These are phyloP conservation scores for Drosophila meridiana DNA, from an alignment of 2,888 invertebrate genomes.

Conservation along the genomic window DNA sequence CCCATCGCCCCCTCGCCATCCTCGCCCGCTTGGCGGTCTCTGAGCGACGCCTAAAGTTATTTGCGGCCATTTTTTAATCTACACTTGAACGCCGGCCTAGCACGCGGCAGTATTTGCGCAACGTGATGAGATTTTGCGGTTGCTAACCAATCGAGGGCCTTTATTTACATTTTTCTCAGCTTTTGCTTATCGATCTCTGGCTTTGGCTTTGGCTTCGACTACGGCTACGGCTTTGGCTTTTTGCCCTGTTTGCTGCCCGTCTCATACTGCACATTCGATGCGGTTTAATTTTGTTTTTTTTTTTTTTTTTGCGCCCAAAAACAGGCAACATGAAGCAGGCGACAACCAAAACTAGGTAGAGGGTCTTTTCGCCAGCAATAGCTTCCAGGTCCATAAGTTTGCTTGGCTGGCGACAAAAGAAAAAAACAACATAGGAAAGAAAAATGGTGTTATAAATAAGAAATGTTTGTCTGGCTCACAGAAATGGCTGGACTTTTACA, in stretches of 20 bases:
- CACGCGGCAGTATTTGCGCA: conserved; percentile 76
- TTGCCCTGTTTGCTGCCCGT: conserved; percentile 23
- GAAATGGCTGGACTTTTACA: background rate
- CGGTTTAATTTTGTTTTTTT: conserved; percentile 35
- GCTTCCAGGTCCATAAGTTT: conserved; percentile 56
- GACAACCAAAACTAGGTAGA: conserved; percentile 43
- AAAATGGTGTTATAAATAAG: conserved; percentile 44
- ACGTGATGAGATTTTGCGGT: conserved; percentile 81
- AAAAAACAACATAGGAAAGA: conserved; percentile 1
- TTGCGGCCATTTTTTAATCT: conserved; percentile 80
- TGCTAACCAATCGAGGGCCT: conserved; percentile 54
- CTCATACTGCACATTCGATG: conserved; percentile 37
- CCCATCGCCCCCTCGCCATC: background rate
- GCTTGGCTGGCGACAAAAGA: conserved; percentile 34
- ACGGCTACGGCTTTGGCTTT: conserved; percentile 41
- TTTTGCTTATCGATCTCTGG: conserved; percentile 69
- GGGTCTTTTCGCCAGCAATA: conserved; percentile 40
- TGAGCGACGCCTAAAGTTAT: conserved; percentile 61
- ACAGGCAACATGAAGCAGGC: conserved; percentile 45
- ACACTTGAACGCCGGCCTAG: conserved; percentile 73
- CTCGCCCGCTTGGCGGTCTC: background rate
- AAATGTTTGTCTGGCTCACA: conserved; percentile 39
- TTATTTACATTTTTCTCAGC: conserved; percentile 71
- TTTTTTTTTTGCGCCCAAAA: conserved; percentile 40
- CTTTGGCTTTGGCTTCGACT: conserved; percentile 27